Conservation (phyloP, 1,140 invertebrate genomes). For the Rhagoletis zephyria region DNA sequence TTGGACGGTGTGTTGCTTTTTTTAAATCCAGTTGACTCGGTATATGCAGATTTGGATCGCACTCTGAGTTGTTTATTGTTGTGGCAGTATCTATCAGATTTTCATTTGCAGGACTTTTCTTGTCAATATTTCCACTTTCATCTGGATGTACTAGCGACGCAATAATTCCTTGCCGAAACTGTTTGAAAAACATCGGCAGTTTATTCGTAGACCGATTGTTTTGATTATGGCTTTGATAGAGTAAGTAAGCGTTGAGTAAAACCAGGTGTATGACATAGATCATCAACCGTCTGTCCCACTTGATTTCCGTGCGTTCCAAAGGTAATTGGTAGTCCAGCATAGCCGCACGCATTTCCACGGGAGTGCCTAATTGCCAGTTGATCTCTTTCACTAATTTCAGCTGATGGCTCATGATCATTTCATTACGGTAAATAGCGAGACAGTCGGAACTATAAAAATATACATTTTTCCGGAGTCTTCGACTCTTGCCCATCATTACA, state of each 20-base stretch:
- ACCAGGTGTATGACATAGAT: constrained; percentile 64
- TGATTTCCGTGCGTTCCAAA: constrained; percentile 56
- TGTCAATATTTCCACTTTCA: background rate
- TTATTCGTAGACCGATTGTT: background rate
- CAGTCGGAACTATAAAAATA: constrained; percentile 68
- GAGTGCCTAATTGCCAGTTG: background rate
- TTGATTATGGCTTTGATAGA: constrained; percentile 50
- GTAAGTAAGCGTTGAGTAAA: constrained; percentile 61
- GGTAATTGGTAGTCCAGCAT: constrained; percentile 60
- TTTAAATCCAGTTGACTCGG: background rate
- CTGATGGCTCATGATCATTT: background rate
- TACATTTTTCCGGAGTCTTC: constrained; percentile 61
- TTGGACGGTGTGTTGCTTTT: constrained; percentile 57
- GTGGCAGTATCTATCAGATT: background rate
- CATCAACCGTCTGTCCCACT: constrained; percentile 58
- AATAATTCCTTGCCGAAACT: background rate
- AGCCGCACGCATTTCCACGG: background rate
- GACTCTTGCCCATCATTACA: constrained; percentile 67
- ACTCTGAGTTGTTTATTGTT: background rate
- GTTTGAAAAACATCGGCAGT: background rate
- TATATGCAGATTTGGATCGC: background rate
- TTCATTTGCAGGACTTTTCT: background rate
- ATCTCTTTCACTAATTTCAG: background rate
- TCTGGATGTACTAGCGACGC: background rate
- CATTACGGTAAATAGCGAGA: constrained; percentile 60